Conservation (phyloP, 2,888 invertebrate species). For the Drosophila meridionalis region DNA sequence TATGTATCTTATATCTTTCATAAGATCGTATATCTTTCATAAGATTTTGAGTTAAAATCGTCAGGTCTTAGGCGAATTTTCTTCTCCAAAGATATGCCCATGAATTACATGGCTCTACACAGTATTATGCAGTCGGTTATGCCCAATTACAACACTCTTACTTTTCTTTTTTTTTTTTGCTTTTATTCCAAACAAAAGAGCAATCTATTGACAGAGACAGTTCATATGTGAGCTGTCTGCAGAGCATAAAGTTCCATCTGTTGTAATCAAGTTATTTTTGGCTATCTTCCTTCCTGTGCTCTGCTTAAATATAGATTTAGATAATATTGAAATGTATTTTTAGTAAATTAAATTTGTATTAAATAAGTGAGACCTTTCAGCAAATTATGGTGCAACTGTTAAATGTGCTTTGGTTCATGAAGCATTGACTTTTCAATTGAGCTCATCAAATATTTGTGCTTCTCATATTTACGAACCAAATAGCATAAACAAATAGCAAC, state of each 20-base stretch:
- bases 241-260: background rate
- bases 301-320: background rate
- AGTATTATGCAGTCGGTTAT: background rate
- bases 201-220: constrained; percentile 41
- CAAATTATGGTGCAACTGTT: background rate
- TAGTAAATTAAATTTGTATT: background rate
- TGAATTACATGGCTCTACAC: too few relatives aligned
- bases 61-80: too few relatives aligned
- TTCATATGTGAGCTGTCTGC: constrained; percentile 9
- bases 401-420: background rate
- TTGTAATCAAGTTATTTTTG: background rate
- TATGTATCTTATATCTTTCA: too few relatives aligned
- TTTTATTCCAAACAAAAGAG: constrained; percentile 21
- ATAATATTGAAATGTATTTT: background rate
- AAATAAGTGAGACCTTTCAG: background rate
- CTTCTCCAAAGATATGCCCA: too few relatives aligned
- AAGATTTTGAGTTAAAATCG: too few relatives aligned
- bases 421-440: constrained; percentile 4
- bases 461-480: constrained; percentile 7
- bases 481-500: constrained; percentile 22
- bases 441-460: constrained; percentile 3
- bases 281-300: background rate
- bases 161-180: background rate
- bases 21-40: too few relatives aligned
- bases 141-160: too few relatives aligned